Conservation (phyloP, 1,140 invertebrate species). For the Oscheius sp. region DNA sequence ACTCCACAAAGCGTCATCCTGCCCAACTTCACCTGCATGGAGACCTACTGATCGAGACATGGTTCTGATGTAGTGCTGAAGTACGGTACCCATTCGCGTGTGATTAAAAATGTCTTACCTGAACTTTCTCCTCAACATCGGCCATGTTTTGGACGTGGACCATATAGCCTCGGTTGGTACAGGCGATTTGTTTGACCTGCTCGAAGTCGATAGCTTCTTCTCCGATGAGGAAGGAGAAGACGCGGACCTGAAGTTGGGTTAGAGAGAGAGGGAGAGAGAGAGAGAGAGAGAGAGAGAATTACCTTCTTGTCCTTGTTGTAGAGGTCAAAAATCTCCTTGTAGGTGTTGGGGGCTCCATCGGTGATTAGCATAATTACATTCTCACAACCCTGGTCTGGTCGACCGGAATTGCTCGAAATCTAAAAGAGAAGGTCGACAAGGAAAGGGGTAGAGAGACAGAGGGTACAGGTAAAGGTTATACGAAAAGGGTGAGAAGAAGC, state of each 20-base stretch:
- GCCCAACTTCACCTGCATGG: slow-evolving; percentile 39
- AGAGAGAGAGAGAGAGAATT: not conserved
- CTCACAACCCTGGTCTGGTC: slow-evolving; percentile 71
- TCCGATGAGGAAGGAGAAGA: slow-evolving; percentile 96
- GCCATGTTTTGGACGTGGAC: slow-evolving; percentile 59
- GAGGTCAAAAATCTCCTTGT: slow-evolving; percentile 81
- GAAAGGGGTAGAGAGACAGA: not conserved
- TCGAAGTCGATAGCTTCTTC: slow-evolving; percentile 84
- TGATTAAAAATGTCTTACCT: slow-evolving; percentile 28
- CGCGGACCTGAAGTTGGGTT: slow-evolving; percentile 71
- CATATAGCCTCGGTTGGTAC: slow-evolving; percentile 81
- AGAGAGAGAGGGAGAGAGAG: too few relatives aligned
- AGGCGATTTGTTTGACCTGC: slow-evolving; percentile 95
- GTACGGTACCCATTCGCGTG: not conserved
- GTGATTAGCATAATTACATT: slow-evolving; percentile 97
- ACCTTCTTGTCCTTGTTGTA: slow-evolving; percentile 73
- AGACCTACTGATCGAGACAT: slow-evolving; percentile 53
- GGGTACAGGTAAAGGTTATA: not conserved
- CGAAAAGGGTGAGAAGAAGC: not conserved
- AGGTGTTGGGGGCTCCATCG: slow-evolving; percentile 90
- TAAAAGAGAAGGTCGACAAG: slow-evolving; percentile 28
- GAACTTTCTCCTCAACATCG: slow-evolving; percentile 59
- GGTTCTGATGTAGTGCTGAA: slow-evolving; percentile 58
- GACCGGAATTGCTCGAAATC: slow-evolving; percentile 47
- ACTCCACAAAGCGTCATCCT: slow-evolving; percentile 52